Percentiles rank a stretch among this genome's conserved stretches.
Evolutionary conservation across 2,113 vertebrate species (phyloP).

Genomic region (Hemiprocne comata): DNA sequence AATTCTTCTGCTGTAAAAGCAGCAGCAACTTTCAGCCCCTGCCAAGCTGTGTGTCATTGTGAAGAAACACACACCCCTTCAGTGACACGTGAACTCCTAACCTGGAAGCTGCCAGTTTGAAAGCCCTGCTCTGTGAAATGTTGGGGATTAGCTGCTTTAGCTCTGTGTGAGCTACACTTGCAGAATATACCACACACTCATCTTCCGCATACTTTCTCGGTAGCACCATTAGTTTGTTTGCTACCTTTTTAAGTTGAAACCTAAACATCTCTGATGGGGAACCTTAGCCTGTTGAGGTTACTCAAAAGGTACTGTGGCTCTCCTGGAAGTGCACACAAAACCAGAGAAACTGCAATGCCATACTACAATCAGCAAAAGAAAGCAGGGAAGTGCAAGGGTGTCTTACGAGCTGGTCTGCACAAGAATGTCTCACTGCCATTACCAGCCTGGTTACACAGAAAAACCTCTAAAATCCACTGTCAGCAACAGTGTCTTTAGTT

Average conservation of each 20-base stretch:
- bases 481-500: not conserved
- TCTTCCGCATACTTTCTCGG: fast-evolving
- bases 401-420: not conserved
- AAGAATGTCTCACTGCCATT: not conserved
- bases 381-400: not conserved
- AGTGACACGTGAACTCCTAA: not conserved
- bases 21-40: not conserved
- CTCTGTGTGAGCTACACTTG: not conserved
- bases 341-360: not conserved
- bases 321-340: not conserved
- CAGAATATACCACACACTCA: not conserved
- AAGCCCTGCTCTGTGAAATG: not conserved
- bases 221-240: not conserved
- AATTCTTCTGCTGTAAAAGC: not conserved
- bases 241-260: not conserved
- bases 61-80: not conserved
- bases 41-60: not conserved
- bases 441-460: not conserved
- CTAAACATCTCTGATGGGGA: not conserved
- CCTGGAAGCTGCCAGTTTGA: not conserved
- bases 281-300: not conserved
- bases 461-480: not conserved
- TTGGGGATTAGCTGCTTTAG: not conserved
- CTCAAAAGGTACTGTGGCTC: not conserved
- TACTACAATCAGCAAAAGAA: not conserved